Base-by-base conservation (phyloP, 2,113 vertebrate genomes). In the Scalopus aquaticus region DNA sequence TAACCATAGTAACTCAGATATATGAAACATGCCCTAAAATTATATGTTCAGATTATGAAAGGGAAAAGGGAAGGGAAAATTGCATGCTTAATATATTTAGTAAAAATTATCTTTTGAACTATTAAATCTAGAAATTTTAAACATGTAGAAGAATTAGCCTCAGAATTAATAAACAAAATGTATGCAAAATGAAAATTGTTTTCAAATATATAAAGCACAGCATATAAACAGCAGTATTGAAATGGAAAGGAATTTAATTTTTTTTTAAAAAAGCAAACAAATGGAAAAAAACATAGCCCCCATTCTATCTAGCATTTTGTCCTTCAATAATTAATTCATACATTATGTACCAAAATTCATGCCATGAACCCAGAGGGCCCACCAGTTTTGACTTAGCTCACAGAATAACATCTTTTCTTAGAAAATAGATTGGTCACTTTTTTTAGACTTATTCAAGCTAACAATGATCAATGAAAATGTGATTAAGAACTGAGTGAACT, bases 61-160 rank as follows among this genome's bases (percentile, higher is more conserved):
- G 51, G 4, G 51, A 54, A 54, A 20, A 54, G 51, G 51, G 51
- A 54, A 11, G 20, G 51, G 51, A 17, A 54, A 54, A 54, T 54
- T 17, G 4, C 1, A 42, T 26, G 44, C 39, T 79, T 26, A 72
- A 37, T 58, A 82, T 58, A 82, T 88, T 67, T 58, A 77, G 93
- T 89, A 77, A 86, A 87, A 77, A 90, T 39, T 44, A 78, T 54
- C 90, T n/a, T n/a, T 44, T 44, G 44, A 44, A 44, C 44, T 6
- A 44, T 80, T 91, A 54, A 73, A 69, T 35, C 62, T 83, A 73
- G 13, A 92, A 56, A 79, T 67, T n/a, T 39, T 88, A 62, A 88
- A 91, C 30, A 78, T 65, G 12, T 54, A 91, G 60, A n/a, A 56
- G 58, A 83, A 79, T 93, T 67, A 79, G 56, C 22, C 22, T 67